Evolutionary conservation across 2,113 vertebrate genomes (phyloP).

Genomic region (Thinocorus orbignyianus): DNA sequence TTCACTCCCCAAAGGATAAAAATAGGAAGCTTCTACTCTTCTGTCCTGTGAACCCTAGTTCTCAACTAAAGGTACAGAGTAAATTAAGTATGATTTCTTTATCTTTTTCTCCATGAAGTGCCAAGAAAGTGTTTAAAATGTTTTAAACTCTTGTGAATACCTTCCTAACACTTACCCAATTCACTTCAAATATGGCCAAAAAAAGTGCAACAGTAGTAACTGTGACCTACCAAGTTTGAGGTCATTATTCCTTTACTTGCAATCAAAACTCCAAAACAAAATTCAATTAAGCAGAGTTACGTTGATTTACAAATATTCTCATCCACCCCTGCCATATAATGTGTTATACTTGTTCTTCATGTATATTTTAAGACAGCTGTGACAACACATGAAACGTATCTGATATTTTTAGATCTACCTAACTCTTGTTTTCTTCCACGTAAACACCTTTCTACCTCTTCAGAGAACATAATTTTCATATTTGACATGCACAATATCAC

Average conservation of each 20-base stretch:
- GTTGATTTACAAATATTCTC: not conserved
- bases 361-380: not conserved
- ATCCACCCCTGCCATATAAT: not conserved
- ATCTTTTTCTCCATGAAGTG: not conserved
- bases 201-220: not conserved
- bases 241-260: not conserved
- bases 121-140: not conserved
- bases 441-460: slow-evolving; percentile 5
- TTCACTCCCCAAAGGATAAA: not conserved
- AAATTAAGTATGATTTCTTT: not conserved
- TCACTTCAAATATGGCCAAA: not conserved
- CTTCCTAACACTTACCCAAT: not conserved
- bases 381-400: slow-evolving; percentile 1
- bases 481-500: slow-evolving; percentile 52
- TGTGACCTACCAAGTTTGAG: not conserved
- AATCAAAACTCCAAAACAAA: not conserved
- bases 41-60: not conserved
- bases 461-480: slow-evolving; percentile 60
- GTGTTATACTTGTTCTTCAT: not conserved
- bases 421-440: not conserved
- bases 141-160: not conserved
- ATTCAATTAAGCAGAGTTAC: not conserved
- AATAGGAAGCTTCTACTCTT: not conserved
- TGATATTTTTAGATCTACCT: slow-evolving; percentile 4
- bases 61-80: not conserved